Percentiles rank a stretch among this genome's conserved stretches.
phyloP scores from a whole-genome alignment of 2,888 invertebrate species.

The Andrena fulva region DNA sequence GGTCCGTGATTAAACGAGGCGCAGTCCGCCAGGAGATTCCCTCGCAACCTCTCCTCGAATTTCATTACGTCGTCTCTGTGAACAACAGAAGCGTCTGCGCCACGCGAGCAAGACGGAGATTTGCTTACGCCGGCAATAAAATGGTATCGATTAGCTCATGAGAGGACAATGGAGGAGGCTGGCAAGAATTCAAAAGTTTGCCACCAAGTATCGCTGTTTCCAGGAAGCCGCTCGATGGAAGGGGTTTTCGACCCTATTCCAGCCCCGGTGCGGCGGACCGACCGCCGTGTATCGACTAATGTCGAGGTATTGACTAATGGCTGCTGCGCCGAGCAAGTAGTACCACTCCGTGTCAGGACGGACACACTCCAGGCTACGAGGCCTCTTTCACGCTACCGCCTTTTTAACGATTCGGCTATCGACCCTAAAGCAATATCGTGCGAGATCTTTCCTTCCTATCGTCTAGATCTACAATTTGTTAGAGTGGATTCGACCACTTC shows the following conservation, averaged over 20 bases:
- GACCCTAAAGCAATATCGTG: background rate
- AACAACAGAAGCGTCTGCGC: conserved; percentile 4
- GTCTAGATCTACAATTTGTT: too few relatives aligned
- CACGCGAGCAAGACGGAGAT: conserved; percentile 12
- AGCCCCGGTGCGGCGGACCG: conserved; percentile 28
- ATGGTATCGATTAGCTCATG: conserved; percentile 53
- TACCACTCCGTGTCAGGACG: conserved; percentile 77
- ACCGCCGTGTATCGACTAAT: conserved; percentile 61
- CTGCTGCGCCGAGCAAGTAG: conserved; percentile 68
- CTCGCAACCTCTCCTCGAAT: too few relatives aligned
- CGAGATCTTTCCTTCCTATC: background rate
- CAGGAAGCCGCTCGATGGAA: conserved; percentile 40
- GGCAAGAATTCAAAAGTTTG: conserved; percentile 65
- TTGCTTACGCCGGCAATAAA: conserved; percentile 55
- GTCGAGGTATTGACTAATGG: conserved; percentile 69
- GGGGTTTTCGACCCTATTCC: conserved; percentile 55
- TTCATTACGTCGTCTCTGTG: too few relatives aligned
- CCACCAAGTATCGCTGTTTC: conserved; percentile 52
- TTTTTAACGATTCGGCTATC: background rate
- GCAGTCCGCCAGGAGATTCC: too few relatives aligned
- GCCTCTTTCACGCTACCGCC: background rate
- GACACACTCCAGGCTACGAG: conserved; percentile 51
- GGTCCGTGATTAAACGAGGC: too few relatives aligned
- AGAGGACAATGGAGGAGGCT: conserved; percentile 62
- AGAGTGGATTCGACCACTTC: too few relatives aligned